phyloP scores from a whole-genome alignment of 2,113 vertebrate species.

The Melanerpes formicivorus region DNA sequence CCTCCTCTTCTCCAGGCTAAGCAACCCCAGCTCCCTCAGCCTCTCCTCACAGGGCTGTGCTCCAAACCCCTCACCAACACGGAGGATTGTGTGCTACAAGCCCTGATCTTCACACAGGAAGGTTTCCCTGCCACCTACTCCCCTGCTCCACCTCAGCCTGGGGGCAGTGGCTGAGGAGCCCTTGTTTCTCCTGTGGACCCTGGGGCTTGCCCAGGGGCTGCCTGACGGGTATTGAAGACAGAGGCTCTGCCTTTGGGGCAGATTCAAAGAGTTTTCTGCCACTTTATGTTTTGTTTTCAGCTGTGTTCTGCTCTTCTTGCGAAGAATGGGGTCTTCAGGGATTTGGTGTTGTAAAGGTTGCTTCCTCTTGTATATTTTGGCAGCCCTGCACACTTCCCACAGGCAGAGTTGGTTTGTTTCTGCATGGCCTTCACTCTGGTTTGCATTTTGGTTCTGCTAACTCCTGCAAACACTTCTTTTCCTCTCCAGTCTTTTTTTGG shows the following conservation, averaged over 20 bases:
- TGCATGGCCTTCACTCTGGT: neutral
- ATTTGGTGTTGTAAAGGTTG: slow-evolving; percentile 1
- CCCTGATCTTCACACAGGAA: neutral
- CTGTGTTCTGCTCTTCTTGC: neutral
- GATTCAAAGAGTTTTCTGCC: slow-evolving; percentile 3
- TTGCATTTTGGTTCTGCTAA: slow-evolving; percentile 26
- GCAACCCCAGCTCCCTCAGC: no score
- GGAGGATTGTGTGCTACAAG: neutral
- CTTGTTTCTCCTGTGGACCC: neutral
- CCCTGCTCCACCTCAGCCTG: neutral
- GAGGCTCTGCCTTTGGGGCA: neutral
- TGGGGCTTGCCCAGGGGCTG: neutral
- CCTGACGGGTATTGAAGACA: neutral
- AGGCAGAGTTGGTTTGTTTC: slow-evolving; percentile 1
- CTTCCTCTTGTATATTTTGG: slow-evolving; percentile 47
- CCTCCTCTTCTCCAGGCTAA: no score
- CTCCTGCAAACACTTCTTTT: slow-evolving; percentile 9
- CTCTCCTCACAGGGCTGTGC: no score
- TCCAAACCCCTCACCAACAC: no score
- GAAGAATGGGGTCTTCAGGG: neutral
- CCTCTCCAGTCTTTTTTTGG: neutral
- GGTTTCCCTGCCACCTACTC: neutral
- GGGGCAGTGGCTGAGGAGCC: neutral
- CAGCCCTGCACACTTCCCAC: neutral
- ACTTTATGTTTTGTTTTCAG: neutral